Base-by-base conservation (phyloP, 2,888 invertebrate species). In the Caenorhabditis sp. region DNA sequence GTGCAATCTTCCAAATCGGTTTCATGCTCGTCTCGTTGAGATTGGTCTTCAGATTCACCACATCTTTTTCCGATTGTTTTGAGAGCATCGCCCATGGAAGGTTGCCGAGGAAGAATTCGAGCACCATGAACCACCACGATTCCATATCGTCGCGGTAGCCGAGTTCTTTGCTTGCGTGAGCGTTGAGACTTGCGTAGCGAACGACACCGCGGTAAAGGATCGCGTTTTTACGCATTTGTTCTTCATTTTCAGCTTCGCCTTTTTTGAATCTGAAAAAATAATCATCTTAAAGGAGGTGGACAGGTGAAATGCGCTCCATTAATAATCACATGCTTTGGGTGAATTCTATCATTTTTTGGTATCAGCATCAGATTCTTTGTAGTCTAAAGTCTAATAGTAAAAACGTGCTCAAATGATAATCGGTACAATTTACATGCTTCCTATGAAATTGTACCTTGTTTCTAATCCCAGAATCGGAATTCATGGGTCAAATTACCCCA, bases 91-190 rank as follows among this genome's bases (percentile, higher is more conserved):
- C 64, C 74, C 74, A 75, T n/a, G 74, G 74, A n/a, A 75, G 67
- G 2, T 63, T 63, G 0, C 70, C 70, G 7, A 67, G 56, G 67
- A 75, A 67, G 31, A 75, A 70, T 52, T 75, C 74, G 43, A 75
- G 59, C 1, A 62, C 50, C 70, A 75, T 75, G 52, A 70, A 75
- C 68, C 68, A 75, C 74, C 74, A 75, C 38, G 68, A 68, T 52
- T 75, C 74, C 74, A 75, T 70, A 31, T 75, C 74, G 26, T 75
- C 74, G 12, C 56, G 63, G 62, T 63, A 75, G n/a, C 74, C 74
- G 4, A 75, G 52, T n/a, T 63, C 59, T 59, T 75, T 75, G 65
- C 63, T 59, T 14, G 59, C 58, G 43, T 75, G 75, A 3, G 67
- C 70, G 23, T 53, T 57, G 10, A 75, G 31, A 50, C 70, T 70